Base-by-base conservation (phyloP, 2,888 invertebrate genomes). In the Priapulus caudatus region DNA sequence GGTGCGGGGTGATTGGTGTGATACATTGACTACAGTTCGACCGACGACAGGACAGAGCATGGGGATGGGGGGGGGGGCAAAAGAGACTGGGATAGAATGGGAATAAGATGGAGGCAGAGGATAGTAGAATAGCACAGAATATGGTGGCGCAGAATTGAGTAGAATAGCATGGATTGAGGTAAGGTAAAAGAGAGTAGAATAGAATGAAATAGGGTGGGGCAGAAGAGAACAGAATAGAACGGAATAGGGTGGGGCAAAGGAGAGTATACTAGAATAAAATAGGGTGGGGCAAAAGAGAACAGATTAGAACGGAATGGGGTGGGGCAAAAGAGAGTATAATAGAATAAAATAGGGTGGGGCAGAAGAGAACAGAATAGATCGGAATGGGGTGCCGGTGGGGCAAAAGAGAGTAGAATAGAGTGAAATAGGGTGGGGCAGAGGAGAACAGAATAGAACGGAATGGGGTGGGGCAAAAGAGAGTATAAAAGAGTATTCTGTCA, bases 281-380 rank as follows among this genome's bases (percentile, higher is more conserved):
- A 33, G 33, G n/a, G n/a, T 33, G n/a, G n/a, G n/a, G n/a, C n/a
- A 33, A n/a, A 33, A 33, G 10, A 33, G 33, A 33, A 33, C n/a
- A 33, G 33, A n/a, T 33, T 33, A 10, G 33, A n/a, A 33, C 33
- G n/a, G 33, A 33, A 33, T 33, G 33, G 33, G n/a, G n/a, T 33
- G 33, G 33, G n/a, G n/a, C n/a, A n/a, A n/a, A 33, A 33, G 10
- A n/a, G 33, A 33, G n/a, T n/a, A n/a, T 10, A 33, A 33, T n/a
- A n/a, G 33, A 33, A 33, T 33, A 33, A n/a, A 33, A 33, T 33
- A 33, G 33, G n/a, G n/a, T 33, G n/a, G 33, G n/a, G n/a, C n/a
- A 33, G 33, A 33, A 33, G 33, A 33, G 33, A 33, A 33, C 10
- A 33, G 33, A 33, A 33, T 10, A 33, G 33, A 33, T 10, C 10